These are phyloP conservation scores for Ephydatia muelleri DNA, from an alignment of 37 sponge, comb jelly and placozoan species.

Conservation along the genomic window DNA sequence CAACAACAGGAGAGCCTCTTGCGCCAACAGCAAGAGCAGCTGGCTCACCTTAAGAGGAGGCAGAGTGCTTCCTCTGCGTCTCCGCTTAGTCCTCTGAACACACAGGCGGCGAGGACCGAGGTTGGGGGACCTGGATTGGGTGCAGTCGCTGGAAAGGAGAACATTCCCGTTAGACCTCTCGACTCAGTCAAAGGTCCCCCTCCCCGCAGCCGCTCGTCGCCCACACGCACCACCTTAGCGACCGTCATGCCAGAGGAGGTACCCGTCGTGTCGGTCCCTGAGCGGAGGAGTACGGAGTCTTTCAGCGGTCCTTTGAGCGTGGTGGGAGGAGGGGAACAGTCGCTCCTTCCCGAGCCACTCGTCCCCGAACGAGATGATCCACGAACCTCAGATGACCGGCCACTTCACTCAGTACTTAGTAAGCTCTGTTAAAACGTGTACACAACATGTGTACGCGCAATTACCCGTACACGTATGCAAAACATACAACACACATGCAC, in stretches of 20 bases:
- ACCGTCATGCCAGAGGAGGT: too few species aligned
- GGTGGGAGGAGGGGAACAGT: too few species aligned
- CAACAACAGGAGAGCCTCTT: conserved; percentile 57
- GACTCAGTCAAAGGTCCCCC: background rate
- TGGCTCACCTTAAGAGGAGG: conserved; percentile 18
- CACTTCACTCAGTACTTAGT: background rate
- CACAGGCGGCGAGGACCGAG: too few species aligned
- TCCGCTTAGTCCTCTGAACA: background rate
- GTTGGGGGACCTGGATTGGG: background rate
- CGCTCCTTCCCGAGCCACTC: too few species aligned
- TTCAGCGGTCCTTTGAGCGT: background rate
- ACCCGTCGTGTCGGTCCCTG: too few species aligned
- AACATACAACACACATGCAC: too few species aligned
- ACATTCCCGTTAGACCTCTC: background rate
- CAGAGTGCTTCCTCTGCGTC: background rate
- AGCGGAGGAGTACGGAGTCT: conserved; percentile 9
- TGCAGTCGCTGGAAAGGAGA: background rate
- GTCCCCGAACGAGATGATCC: background rate
- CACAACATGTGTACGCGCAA: too few species aligned
- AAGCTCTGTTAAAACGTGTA: background rate
- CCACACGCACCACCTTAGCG: too few species aligned
- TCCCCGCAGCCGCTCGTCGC: too few species aligned
- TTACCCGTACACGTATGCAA: too few species aligned
- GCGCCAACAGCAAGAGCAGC: conserved; percentile 58
- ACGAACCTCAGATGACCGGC: background rate